Evolutionary conservation across 2,113 vertebrate species (phyloP).

Genomic region (Crotalus tigris): DNA sequence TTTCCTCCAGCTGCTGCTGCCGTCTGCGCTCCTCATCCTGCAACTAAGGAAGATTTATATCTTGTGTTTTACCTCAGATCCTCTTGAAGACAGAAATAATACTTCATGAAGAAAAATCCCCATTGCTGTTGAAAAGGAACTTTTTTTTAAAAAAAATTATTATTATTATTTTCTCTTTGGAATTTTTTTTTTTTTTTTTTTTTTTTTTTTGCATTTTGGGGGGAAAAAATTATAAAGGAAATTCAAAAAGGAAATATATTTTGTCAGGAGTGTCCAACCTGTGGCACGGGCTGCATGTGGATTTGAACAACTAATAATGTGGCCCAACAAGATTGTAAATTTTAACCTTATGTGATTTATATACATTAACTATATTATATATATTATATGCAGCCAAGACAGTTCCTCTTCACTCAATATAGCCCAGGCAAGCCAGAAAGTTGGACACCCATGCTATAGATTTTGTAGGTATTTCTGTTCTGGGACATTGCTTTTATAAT

Average conservation of each 20-base stretch:
- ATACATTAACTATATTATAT: background rate
- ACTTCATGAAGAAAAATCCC: background rate
- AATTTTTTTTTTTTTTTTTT: background rate
- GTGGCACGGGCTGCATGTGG: background rate
- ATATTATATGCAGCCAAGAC: background rate
- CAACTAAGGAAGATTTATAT: conserved; percentile 71
- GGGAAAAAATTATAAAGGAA: background rate
- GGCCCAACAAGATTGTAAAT: background rate
- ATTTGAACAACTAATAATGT: background rate
- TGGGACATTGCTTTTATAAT: background rate
- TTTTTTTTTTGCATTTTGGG: too few relatives aligned
- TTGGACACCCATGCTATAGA: background rate
- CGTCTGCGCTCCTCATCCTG: conserved; percentile 95
- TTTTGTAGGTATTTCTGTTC: background rate
- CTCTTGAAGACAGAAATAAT: background rate
- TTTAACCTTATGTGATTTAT: background rate
- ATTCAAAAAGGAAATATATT: background rate
- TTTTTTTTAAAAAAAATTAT: background rate
- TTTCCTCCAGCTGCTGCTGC: conserved; percentile 94
- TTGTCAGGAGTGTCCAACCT: background rate
- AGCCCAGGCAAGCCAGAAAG: background rate
- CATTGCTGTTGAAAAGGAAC: background rate
- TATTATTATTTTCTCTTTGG: background rate
- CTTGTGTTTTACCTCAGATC: conserved; percentile 22
- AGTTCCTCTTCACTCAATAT: background rate